Percentiles rank a stretch among this genome's conserved stretches.
Conservation (phyloP, 1,140 invertebrate genomes). For the Bathynomus jamesi region DNA sequence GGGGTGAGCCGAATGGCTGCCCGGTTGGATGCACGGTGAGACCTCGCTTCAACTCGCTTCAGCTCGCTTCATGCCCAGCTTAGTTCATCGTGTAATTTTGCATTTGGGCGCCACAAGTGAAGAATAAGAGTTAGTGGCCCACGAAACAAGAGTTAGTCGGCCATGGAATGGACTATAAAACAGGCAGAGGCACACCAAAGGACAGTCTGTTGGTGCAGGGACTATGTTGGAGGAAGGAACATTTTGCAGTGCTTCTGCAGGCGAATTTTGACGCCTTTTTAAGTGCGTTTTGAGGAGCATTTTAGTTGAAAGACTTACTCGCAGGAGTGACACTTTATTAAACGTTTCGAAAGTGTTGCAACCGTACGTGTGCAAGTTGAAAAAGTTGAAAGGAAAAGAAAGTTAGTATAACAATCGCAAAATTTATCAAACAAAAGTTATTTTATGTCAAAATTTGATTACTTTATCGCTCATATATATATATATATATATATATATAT, state of each 20-base stretch:
- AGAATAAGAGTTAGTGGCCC: conserved; percentile 37
- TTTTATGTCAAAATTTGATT: no score
- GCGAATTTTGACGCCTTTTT: background rate
- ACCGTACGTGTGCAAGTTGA: no score
- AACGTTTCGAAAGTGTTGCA: no score
- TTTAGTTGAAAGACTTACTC: no score
- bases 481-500: conserved; percentile 5
- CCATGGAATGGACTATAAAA: conserved; percentile 37
- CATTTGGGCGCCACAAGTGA: conserved; percentile 39
- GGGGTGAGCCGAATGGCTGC: background rate
- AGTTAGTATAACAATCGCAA: no score
- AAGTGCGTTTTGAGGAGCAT: background rate
- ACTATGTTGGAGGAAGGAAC: conserved; percentile 20
- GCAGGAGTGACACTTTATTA: no score
- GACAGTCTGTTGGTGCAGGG: conserved; percentile 22
- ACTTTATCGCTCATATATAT: background rate
- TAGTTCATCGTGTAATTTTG: conserved; percentile 42
- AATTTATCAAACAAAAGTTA: no score
- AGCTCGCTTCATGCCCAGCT: conserved; percentile 40
- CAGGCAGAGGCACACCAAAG: conserved; percentile 26
- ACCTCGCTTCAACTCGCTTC: background rate
- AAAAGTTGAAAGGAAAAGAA: no score
- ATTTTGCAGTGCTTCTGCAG: conserved; percentile 2
- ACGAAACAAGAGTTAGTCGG: conserved; percentile 36
- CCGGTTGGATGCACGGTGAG: background rate